A percentile compares a stretch with the other conserved stretches of the same genome.
Conservation (phyloP, 2,113 vertebrate species). For the Pelecanus crispus region DNA sequence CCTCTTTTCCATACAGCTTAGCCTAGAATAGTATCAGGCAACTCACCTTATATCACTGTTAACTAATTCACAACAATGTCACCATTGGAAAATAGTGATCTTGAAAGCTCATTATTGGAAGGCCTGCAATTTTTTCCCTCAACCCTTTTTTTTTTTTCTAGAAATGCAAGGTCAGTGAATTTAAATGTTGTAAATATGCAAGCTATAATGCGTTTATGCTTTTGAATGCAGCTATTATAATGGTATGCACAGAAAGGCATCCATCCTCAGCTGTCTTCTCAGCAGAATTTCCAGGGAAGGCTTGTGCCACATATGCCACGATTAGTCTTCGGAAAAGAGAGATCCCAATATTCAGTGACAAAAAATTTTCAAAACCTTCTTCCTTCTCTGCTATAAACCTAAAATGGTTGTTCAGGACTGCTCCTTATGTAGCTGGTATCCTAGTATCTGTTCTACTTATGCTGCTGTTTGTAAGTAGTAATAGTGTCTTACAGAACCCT, state of each 20-base stretch:
- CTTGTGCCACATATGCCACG: background rate
- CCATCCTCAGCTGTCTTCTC: background rate
- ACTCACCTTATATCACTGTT: background rate
- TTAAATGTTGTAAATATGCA: background rate
- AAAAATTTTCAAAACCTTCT: background rate
- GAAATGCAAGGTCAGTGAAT: background rate
- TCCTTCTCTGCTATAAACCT: background rate
- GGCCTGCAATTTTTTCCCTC: fast-evolving
- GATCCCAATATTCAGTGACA: background rate
- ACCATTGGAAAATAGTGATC: background rate
- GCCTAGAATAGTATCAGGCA: background rate
- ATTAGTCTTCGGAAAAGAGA: background rate
- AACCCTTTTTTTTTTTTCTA: fast-evolving
- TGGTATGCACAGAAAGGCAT: background rate
- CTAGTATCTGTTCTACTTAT: background rate
- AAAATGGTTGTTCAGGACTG: background rate
- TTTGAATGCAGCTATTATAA: background rate
- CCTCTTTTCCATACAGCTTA: background rate
- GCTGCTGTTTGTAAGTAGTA: background rate
- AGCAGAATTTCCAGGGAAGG: background rate
- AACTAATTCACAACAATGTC: background rate
- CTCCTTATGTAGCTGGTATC: background rate
- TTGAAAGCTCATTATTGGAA: background rate
- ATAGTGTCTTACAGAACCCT: background rate
- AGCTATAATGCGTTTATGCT: background rate